These are phyloP conservation scores for Luperina nickerlii DNA, from an alignment of 2,888 invertebrate species.

Conservation along the genomic window DNA sequence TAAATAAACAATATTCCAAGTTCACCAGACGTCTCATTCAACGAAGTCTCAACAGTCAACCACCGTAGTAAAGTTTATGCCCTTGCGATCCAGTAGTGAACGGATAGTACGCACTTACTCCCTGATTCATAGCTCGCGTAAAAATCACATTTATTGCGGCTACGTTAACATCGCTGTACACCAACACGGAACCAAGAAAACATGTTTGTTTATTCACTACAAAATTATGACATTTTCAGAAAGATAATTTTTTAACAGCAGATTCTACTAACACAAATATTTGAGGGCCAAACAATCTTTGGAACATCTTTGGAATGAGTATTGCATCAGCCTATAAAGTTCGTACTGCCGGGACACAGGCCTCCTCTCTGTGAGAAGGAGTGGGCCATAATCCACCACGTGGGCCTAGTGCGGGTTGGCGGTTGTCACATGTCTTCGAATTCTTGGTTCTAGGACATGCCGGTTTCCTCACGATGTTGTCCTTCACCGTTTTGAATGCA, in stretches of 20 bases:
- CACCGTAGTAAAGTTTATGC: conserved; percentile 20
- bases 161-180: conserved; percentile 20
- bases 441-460: too few relatives aligned
- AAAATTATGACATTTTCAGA: background rate
- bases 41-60: conserved; percentile 5
- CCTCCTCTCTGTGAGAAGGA: background rate
- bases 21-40: conserved; percentile 22
- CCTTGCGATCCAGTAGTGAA: conserved; percentile 49
- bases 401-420: background rate
- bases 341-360: background rate
- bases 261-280: background rate
- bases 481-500: too few relatives aligned
- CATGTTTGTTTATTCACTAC: background rate
- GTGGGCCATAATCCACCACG: background rate
- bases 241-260: background rate
- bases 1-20: background rate
- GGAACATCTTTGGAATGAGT: background rate
- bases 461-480: too few relatives aligned
- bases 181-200: conserved; percentile 9
- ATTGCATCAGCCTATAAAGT: background rate
- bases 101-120: conserved; percentile 53
- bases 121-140: conserved; percentile 67
- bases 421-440: background rate
- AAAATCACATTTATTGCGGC: conserved; percentile 58
- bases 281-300: background rate